A percentile compares a stretch with the other conserved stretches of the same genome.
phyloP scores from a whole-genome alignment of 30 jellyfish, hydroid and myxozoan genomes.

The Euphysa ruthae region DNA sequence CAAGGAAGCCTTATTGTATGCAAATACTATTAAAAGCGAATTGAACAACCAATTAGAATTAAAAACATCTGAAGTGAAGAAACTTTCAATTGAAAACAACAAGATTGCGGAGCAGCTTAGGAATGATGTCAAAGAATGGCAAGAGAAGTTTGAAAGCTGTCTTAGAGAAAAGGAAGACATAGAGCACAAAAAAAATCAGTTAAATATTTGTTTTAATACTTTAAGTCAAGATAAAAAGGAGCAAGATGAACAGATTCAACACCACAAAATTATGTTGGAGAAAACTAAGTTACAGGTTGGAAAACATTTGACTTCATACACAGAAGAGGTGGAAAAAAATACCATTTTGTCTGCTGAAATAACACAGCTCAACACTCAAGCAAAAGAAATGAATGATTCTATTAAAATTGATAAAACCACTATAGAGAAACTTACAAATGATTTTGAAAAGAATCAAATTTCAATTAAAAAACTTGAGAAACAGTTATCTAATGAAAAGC shows the following conservation, averaged over 20 bases:
- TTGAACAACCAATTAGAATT: not conserved
- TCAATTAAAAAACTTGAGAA: conserved; percentile 5
- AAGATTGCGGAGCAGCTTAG: too few relatives aligned
- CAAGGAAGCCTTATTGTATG: conserved; percentile 10
- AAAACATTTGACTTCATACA: not conserved
- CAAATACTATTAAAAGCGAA: conserved; percentile 10
- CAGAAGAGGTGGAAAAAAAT: conserved; percentile 17
- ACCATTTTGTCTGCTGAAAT: conserved; percentile 7
- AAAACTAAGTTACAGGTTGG: not conserved
- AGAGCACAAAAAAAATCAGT: not conserved
- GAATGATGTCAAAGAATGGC: too few relatives aligned
- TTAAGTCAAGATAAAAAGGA: conserved; percentile 5
- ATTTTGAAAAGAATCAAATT: not conserved
- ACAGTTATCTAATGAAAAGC: not conserved
- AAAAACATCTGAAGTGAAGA: not conserved
- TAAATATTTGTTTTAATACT: conserved; percentile 14
- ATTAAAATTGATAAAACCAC: conserved; percentile 1
- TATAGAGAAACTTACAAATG: not conserved
- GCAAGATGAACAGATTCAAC: not conserved
- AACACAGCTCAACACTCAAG: not conserved
- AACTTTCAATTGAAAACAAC: too few relatives aligned
- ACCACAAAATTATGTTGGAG: not conserved
- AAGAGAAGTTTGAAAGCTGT: too few relatives aligned
- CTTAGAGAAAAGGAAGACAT: not conserved
- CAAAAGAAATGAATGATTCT: not conserved